Evolutionary conservation across 2,113 vertebrate genomes (phyloP).

Genomic region (Piliocolobus tephrosceles): DNA sequence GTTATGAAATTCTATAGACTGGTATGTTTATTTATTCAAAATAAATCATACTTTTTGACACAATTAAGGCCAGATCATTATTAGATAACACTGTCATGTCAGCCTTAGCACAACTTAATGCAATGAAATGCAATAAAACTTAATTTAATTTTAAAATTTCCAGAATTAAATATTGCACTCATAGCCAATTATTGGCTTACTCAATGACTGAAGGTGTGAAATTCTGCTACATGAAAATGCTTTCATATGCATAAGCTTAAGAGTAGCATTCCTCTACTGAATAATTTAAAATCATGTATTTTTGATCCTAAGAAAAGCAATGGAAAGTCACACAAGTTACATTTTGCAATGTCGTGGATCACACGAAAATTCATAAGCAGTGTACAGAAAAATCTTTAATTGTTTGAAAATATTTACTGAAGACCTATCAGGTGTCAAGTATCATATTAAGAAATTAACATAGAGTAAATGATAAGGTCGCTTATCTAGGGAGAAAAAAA

Average conservation of each 20-base stretch:
- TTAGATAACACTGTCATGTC: neutral
- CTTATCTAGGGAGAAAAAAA: neutral
- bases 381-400: neutral
- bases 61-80: neutral
- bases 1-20: neutral
- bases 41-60: neutral
- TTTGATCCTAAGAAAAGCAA: neutral
- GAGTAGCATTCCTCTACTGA: neutral
- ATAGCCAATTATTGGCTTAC: neutral
- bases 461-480: neutral
- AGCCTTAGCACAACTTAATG: neutral
- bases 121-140: neutral
- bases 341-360: neutral
- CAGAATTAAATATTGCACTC: neutral
- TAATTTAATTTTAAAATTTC: neutral
- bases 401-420: neutral
- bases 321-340: neutral
- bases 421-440: neutral
- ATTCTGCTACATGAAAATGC: constrained; percentile 4
- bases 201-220: neutral
- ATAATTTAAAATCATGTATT: neutral
- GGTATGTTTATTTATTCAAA: neutral
- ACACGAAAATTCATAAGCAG: neutral
- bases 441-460: neutral
- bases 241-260: neutral